phyloP scores from a whole-genome alignment of 2,113 vertebrate genomes.

The Diadophis punctatus region DNA sequence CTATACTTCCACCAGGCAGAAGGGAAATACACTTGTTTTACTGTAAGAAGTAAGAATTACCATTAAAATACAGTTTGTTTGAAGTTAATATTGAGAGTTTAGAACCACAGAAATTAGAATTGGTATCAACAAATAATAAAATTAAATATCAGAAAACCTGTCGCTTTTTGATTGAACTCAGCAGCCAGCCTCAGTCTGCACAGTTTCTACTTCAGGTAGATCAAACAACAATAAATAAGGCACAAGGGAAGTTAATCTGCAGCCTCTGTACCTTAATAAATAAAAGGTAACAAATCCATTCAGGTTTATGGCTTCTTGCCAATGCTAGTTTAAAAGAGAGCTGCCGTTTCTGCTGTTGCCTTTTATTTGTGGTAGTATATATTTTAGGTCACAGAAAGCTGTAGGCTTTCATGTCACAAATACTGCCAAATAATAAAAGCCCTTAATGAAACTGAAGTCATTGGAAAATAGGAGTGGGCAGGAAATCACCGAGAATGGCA shows the following conservation, averaged over 20 bases:
- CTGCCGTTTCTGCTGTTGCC: conserved; percentile 34
- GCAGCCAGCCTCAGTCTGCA: conserved; percentile 1
- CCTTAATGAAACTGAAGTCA: conserved; percentile 24
- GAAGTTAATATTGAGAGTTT: neutral
- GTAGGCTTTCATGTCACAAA: conserved; percentile 42
- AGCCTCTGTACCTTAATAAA: conserved; percentile 56
- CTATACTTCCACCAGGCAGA: neutral
- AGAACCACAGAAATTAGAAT: neutral
- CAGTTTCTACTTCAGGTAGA: conserved; percentile 22
- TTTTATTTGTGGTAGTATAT: conserved; percentile 46
- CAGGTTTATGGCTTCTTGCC: conserved; percentile 39
- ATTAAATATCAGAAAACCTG: conserved; percentile 27
- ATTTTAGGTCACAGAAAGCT: conserved; percentile 26
- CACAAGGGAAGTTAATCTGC: conserved; percentile 51
- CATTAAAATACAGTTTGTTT: neutral
- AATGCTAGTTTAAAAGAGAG: conserved; percentile 37
- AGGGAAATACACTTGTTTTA: neutral
- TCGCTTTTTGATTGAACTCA: conserved; percentile 27
- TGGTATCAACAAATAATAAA: neutral
- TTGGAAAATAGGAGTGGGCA: neutral
- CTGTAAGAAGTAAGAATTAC: neutral
- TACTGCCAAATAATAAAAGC: conserved; percentile 23
- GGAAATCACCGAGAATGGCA: conserved; percentile 5
- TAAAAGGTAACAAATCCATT: conserved; percentile 50
- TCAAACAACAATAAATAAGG: conserved; percentile 62